Base-by-base conservation (phyloP, 2,888 invertebrate genomes). In the Rhimphoctona megacephalus region DNA sequence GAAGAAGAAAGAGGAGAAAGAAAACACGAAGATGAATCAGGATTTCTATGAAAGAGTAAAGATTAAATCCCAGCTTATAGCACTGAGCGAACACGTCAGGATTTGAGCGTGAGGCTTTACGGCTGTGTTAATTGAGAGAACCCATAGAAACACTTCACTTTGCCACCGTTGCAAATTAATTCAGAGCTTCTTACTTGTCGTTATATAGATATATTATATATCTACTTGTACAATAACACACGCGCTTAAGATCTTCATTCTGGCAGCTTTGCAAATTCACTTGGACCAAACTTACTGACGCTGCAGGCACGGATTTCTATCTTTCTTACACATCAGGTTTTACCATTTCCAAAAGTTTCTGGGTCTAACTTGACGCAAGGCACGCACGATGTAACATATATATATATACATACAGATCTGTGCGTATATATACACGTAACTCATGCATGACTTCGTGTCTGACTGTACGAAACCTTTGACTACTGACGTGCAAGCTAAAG, bases 61-160 rank as follows among this genome's bases (percentile, higher is more conserved):
- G 36, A 46, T 57, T n/a, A 46, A 57, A 79, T 67, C 9, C 49
- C 7, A 43, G 77, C 49, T 73, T 49, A 22, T 64, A 46, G 33
- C 43, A 52, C 67, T 39, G 57, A 80, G 54, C 43, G 14, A 67
- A 49, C 43, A 22, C 30, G 36, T 14, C 70, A 61, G 39, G 46
- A 25, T 25, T 67, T 22, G 43, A 66, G 22, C 57, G n/a, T 22
- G 39, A 49, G 19, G 46, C 43, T 61, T 49, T 22, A 33, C 33
- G 30, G 17, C 3, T 22, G 30, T 25, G 85, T 73, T 39, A 81
- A 77, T 81, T 73, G 43, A 66, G 22, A 19, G 76, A 33, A 72
- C 22, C 64, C 70, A 39, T 64, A 22, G 69, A 81, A 78, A 72
- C 81, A 86, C 86, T 86, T 83, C 73, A 86, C 83, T 74, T 25